Evolutionary conservation across 1,140 invertebrate genomes (phyloP), one percentile per base, ranked within the genome.

Genomic region (Conus ventricosus): DNA sequence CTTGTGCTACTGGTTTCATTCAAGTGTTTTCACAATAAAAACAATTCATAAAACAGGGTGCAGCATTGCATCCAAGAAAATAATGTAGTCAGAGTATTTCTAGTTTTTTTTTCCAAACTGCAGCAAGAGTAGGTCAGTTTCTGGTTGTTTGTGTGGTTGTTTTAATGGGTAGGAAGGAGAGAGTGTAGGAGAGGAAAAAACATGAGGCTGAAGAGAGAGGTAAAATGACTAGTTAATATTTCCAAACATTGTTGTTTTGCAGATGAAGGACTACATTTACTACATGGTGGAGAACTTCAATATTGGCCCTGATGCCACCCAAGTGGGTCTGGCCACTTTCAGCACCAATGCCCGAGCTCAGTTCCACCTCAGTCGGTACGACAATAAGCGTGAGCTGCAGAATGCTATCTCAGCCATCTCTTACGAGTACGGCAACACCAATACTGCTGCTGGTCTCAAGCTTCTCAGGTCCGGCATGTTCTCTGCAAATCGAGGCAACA

Each of bases 381-480:
- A 90, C 20, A 88, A 90, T 63, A 91, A 93, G 85, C 84, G 89
- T n/a, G 81, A 91, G 0, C 84, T 94, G 13, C 89, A 91, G 71
- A 90, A 90, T 51, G 93, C 92, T 53, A 92, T 94, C 53, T 91
- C 91, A 13, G 90, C 90, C 55, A 91, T 94, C n/a, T 84, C 84
- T 2, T 94, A 93, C 81, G 91, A 91, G 54, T 93, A 94, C 76
- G 94, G 93, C 53, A 93, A 93, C 86, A 93, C 93, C 3, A 94
- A 94, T 87, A 93, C 94, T 13, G 93, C 92, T 13, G 88, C 89
- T 53, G 94, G 92, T 25, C 89, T 94, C n/a, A 91, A 91, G 75
- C 89, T 93, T 23, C 90, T 92, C 7, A 60, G 93, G 71, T 87
- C 91, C 60, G 71, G 87, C 15, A 90, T 93, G 85, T 92, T 94